A percentile compares a stretch with the other conserved stretches of the same genome.
phyloP scores from a whole-genome alignment of 2,113 vertebrate genomes.

The Lycocorax pyrrhopterus region DNA sequence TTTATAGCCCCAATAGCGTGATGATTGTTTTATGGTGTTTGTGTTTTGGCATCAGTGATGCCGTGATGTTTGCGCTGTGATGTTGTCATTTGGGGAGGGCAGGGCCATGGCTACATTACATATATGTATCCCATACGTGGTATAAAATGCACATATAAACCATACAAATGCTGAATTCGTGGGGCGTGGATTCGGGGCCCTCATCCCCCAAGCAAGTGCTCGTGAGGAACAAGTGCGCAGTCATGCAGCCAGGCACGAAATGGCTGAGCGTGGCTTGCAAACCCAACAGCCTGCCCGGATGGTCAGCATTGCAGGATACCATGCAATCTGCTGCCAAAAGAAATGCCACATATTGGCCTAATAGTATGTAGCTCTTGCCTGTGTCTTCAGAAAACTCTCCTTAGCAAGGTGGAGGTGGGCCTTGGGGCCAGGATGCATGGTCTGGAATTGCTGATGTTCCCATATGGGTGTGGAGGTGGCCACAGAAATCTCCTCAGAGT shows the following conservation, averaged over 20 bases:
- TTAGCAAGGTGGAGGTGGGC: background rate
- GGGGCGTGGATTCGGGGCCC: fast-evolving
- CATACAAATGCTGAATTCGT: background rate
- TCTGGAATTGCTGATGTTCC: background rate
- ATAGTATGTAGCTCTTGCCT: background rate
- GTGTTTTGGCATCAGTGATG: slow-evolving; percentile 49
- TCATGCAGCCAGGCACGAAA: fast-evolving
- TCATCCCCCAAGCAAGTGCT: background rate
- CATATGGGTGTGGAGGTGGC: background rate
- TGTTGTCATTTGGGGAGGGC: slow-evolving; percentile 41
- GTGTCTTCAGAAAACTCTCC: background rate
- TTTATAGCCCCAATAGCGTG: slow-evolving; percentile 27
- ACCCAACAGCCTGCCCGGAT: background rate
- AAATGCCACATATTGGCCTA: background rate
- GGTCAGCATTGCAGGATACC: background rate
- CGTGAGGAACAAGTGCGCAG: background rate
- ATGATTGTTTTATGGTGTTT: slow-evolving; percentile 63
- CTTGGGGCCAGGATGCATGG: background rate
- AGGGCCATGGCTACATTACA: background rate
- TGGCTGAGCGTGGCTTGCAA: background rate
- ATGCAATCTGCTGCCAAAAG: background rate
- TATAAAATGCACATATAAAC: background rate
- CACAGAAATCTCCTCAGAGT: background rate
- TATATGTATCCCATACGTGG: background rate
- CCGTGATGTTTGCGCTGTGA: background rate